Evolutionary conservation across 2,113 vertebrate species (phyloP).

Genomic region (Rhegmatorhina hoffmannsi): DNA sequence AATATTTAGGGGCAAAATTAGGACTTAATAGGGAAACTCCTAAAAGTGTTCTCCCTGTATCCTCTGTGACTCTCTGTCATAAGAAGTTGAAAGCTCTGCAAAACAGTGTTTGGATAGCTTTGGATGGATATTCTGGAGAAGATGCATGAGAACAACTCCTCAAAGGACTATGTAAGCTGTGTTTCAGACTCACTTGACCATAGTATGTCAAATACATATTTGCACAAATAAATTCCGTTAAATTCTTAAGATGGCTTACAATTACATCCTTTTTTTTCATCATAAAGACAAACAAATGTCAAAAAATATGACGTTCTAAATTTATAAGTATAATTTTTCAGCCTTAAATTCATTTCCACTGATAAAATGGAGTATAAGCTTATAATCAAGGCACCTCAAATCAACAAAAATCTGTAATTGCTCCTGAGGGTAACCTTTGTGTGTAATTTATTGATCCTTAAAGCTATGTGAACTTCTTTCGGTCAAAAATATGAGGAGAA

Average conservation of each 20-base stretch:
- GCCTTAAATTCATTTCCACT: background rate
- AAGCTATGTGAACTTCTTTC: background rate
- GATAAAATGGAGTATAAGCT: background rate
- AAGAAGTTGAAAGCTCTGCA: background rate
- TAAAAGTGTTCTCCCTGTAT: background rate
- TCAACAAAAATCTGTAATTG: background rate
- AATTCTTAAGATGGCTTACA: background rate
- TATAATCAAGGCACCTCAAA: background rate
- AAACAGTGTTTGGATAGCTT: background rate
- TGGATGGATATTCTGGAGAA: background rate
- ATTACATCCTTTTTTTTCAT: background rate
- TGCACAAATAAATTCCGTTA: background rate
- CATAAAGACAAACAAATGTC: background rate
- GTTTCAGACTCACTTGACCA: background rate
- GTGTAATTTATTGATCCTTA: background rate
- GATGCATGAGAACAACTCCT: background rate
- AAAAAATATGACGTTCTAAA: accelerated
- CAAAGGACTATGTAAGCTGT: background rate
- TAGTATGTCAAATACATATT: background rate
- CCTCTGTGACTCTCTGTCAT: background rate
- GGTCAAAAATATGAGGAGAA: background rate
- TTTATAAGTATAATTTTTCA: background rate
- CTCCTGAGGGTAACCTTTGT: background rate
- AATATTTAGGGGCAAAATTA: background rate
- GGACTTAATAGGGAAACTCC: background rate